phyloP scores from a whole-genome alignment of 2,888 invertebrate species.

The Ectemnius continuus region DNA sequence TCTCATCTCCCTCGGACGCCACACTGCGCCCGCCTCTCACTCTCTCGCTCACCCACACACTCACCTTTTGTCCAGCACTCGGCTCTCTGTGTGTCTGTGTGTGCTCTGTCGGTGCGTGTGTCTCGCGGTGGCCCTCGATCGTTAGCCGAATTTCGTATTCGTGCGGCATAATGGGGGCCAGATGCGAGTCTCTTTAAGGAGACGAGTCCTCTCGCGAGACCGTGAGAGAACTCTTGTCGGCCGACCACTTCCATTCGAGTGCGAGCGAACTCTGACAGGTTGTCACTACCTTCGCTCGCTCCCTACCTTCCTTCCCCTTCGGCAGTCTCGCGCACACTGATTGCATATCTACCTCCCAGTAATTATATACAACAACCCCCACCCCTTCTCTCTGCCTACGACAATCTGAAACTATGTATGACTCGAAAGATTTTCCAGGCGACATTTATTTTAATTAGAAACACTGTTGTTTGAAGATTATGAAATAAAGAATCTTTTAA shows the following conservation, averaged over 20 bases:
- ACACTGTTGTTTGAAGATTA: too few relatives aligned
- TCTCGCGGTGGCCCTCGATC: constrained; percentile 49
- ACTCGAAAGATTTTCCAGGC: too few relatives aligned
- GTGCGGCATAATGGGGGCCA: constrained; percentile 51
- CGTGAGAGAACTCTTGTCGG: constrained; percentile 40
- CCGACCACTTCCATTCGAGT: constrained; percentile 7
- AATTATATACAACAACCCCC: too few relatives aligned
- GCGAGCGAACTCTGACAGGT: not conserved
- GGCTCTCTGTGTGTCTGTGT: too few relatives aligned
- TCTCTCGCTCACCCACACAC: too few relatives aligned
- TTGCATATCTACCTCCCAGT: too few relatives aligned
- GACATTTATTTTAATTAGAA: too few relatives aligned
- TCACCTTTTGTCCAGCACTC: too few relatives aligned
- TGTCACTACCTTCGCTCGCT: constrained; percentile 12
- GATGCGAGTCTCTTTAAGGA: constrained; percentile 30
- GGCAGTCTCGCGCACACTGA: too few relatives aligned
- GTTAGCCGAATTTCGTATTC: constrained; percentile 63
- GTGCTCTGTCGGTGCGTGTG: constrained; percentile 8
- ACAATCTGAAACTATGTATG: too few relatives aligned
- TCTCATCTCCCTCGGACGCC: not conserved
- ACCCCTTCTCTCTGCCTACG: too few relatives aligned
- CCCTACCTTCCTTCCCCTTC: not conserved
- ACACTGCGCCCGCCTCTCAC: constrained; percentile 1
- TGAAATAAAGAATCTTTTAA: too few relatives aligned
- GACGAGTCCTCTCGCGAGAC: constrained; percentile 37